Base-by-base conservation (phyloP, 2,113 vertebrate genomes). In the Hiodon alosoides region DNA sequence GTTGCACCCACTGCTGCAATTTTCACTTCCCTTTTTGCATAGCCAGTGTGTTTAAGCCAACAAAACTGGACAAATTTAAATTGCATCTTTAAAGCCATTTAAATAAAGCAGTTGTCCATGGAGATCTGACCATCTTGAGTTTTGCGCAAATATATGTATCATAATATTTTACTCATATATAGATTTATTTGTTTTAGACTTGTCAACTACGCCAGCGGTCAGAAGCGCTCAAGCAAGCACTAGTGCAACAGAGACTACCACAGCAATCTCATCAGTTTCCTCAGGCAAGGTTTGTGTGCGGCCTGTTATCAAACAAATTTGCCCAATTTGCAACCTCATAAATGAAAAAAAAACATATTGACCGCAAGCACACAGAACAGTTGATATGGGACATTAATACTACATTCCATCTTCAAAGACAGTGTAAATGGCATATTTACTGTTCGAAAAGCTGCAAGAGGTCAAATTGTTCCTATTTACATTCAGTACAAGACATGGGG, bases 41-140 rank as follows among this genome's bases (percentile, higher is more conserved):
- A 4, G 50, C 67, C 50, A 69, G 50, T 69, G 67, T 52, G 50
- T 69, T 69, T 7, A 69, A 69, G n/a, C 67, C 67, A 47, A 69
- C 67, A 14, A 50, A 50, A 52, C n/a, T 50, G 50, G 67, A 50
- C 67, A 69, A 69, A 14, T 9, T 69, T 47, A 69, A 69, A 69
- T 52, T n/a, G 67, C 67, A 69, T 7, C 52, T 69, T 8, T 52
- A 69, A 14, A 69, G 50, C 50, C 67, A 69, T 69, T 69, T 69
- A 8, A 69, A 69, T 50, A 69, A 69, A 50, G 67, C 67, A 7
- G 67, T 69, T 53, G 48, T 13, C n/a, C 67, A 69, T 17, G 67
- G 52, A 11, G 67, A 48, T 69, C 11, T 52, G 50, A 52, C 16
- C 7, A 53, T 52, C 7, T 3, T n/a, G 4, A 14, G 3, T 69